Evolutionary conservation across 2,888 invertebrate species (phyloP).

Genomic region (Drosophila pegasa): DNA sequence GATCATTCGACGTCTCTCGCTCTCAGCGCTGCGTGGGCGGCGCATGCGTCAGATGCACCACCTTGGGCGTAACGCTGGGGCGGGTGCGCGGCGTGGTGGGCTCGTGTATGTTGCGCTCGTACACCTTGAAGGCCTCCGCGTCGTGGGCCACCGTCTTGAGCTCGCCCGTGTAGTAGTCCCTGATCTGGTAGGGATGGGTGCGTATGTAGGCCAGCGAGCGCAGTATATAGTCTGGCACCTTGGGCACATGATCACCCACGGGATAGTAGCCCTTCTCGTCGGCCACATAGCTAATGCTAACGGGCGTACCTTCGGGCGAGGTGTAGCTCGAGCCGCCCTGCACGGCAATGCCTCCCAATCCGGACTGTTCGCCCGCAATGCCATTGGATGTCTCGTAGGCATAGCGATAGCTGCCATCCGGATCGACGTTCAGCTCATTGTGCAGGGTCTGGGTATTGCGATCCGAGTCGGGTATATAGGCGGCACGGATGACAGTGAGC

Average conservation of each 20-base stretch:
- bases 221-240: conserved; percentile 78
- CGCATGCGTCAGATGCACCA: conserved; percentile 58
- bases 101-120: conserved; percentile 58
- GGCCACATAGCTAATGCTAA: conserved; percentile 74
- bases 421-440: conserved; percentile 63
- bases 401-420: conserved; percentile 76
- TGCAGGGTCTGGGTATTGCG: conserved; percentile 69
- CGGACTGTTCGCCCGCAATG: conserved; percentile 68
- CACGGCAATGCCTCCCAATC: conserved; percentile 67
- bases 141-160: conserved; percentile 64
- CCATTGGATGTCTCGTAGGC: conserved; percentile 80
- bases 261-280: conserved; percentile 81
- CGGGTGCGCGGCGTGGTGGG: conserved; percentile 48
- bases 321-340: conserved; percentile 76
- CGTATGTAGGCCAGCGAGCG: conserved; percentile 78
- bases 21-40: conserved; percentile 30
- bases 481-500: conserved; percentile 30
- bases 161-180: conserved; percentile 74
- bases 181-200: conserved; percentile 76
- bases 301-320: conserved; percentile 76
- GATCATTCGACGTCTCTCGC: conserved; percentile 8
- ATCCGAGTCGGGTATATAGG: conserved; percentile 67
- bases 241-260: conserved; percentile 78
- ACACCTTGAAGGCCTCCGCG: conserved; percentile 69
- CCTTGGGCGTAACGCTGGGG: conserved; percentile 46